Evolutionary conservation across 2,797 vertebrate genomes (phyloP).

Genomic region (Mycteria americana): DNA sequence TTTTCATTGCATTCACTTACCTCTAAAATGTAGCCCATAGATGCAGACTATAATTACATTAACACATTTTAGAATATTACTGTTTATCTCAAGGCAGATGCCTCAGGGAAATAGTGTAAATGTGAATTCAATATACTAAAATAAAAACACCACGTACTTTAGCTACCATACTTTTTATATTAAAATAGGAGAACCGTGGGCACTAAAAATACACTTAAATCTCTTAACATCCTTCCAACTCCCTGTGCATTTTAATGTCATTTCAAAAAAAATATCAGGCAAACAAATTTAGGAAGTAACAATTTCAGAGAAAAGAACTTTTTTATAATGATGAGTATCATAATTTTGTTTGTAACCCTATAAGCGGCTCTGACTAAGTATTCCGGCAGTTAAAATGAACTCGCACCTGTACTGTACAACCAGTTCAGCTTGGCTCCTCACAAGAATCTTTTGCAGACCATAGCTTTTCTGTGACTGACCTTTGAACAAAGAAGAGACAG

Average conservation of each 20-base stretch:
- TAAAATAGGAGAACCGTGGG: rapidly evolving
- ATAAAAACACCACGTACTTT: neutral
- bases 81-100: neutral
- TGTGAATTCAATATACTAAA: neutral
- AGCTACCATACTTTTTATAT: rapidly evolving
- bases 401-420: rapidly evolving
- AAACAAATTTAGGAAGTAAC: rapidly evolving
- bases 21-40: rapidly evolving
- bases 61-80: neutral
- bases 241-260: rapidly evolving
- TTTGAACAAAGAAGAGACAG: rapidly evolving
- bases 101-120: neutral
- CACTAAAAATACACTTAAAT: neutral
- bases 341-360: rapidly evolving
- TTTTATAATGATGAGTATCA: rapidly evolving
- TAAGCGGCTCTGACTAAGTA: rapidly evolving
- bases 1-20: neutral
- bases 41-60: neutral
- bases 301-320: rapidly evolving
- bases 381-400: neutral
- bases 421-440: rapidly evolving
- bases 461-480: rapidly evolving
- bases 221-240: neutral
- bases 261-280: rapidly evolving
- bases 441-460: rapidly evolving